Evolutionary conservation across 1,140 invertebrate species (phyloP).

Genomic region (Drosophila novamexicana): DNA sequence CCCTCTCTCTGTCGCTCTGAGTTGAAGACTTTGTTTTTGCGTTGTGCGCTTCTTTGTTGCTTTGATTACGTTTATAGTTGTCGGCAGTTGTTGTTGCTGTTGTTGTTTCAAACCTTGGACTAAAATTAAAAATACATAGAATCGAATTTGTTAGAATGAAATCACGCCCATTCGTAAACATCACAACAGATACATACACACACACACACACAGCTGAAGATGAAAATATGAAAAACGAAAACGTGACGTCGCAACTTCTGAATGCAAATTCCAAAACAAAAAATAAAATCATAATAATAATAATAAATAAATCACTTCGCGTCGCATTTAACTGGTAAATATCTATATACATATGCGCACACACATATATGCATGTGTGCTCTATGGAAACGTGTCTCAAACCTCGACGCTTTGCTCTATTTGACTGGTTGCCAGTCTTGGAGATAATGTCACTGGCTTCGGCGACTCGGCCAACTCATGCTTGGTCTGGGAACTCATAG

Average conservation of each 20-base stretch:
- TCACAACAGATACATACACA: conserved; percentile 20
- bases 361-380: neutral
- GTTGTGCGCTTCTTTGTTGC: conserved; percentile 61
- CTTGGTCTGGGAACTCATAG: conserved; percentile 33
- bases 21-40: conserved; percentile 57
- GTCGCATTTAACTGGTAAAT: neutral
- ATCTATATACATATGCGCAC: no score
- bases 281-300: neutral
- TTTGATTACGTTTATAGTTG: conserved; percentile 70
- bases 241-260: conserved; percentile 25
- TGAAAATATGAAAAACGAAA: conserved; percentile 28
- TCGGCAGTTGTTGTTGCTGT: conserved; percentile 40
- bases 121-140: conserved; percentile 81
- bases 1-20: neutral
- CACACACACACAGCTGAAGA: conserved; percentile 12
- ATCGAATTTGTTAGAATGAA: conserved; percentile 69
- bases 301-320: neutral
- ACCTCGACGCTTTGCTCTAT: conserved; percentile 9
- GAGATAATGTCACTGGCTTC: conserved; percentile 35
- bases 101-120: conserved; percentile 82
- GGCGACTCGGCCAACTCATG: conserved; percentile 32
- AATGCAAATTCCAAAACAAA: neutral
- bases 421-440: conserved; percentile 13
- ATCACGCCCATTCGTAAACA: conserved; percentile 73
- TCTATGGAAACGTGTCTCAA: conserved; percentile 29